Conservation (phyloP, 2,797 vertebrate genomes). For the Micropoecilia bifurca region DNA sequence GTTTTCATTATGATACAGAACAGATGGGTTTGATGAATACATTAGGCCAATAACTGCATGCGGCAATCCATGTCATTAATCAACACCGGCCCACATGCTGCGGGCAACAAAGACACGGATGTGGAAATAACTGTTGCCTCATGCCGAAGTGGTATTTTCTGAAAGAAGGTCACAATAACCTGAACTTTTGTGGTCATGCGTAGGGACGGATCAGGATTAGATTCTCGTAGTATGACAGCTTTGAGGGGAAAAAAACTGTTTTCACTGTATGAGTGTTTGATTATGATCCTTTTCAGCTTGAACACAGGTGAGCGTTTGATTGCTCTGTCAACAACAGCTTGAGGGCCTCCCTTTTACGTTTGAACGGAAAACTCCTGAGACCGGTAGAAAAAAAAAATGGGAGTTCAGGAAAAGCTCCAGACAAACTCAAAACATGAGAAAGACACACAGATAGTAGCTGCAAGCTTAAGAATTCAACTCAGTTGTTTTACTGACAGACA, state of each 20-base stretch:
- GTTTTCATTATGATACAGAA: conserved; percentile 61
- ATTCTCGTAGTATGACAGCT: neutral
- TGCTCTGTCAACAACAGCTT: neutral
- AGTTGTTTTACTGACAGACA: neutral
- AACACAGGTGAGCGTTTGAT: neutral
- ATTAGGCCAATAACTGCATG: conserved; percentile 54
- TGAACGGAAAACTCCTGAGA: neutral
- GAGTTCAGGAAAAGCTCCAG: neutral
- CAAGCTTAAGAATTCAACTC: neutral
- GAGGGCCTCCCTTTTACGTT: neutral
- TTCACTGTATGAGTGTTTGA: neutral
- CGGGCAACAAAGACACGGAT: conserved; percentile 10
- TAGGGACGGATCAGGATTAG: neutral
- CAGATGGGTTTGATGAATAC: conserved; percentile 71
- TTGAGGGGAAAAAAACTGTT: neutral
- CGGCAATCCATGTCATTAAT: conserved; percentile 57
- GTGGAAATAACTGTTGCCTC: conserved; percentile 17
- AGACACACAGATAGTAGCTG: neutral
- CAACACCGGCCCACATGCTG: conserved; percentile 47
- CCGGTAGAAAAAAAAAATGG: neutral
- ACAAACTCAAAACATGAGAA: neutral
- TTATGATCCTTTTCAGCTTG: neutral
- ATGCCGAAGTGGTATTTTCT: neutral
- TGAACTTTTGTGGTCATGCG: conserved; percentile 13
- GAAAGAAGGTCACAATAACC: neutral